phyloP scores from a whole-genome alignment of 2,888 invertebrate species.

The Cartodere bifasciata region DNA sequence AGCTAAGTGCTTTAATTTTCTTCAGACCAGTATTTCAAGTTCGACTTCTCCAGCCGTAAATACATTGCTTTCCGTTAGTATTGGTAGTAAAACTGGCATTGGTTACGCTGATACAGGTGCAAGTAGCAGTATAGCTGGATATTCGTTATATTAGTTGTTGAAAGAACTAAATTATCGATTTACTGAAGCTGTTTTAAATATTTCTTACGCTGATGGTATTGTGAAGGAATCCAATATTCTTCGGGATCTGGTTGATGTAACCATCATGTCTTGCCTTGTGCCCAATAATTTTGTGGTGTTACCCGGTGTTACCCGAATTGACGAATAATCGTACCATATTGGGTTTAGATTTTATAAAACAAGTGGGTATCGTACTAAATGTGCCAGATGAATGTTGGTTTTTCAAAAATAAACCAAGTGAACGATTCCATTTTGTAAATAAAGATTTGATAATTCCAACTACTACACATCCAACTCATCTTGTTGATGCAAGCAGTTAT shows the following conservation, averaged over 20 bases:
- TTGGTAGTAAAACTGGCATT: no score
- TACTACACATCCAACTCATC: no score
- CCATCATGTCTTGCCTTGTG: neutral
- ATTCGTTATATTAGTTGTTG: slow-evolving; percentile 3
- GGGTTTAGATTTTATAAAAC: slow-evolving; percentile 1
- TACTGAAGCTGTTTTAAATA: neutral
- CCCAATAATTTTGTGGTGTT: neutral
- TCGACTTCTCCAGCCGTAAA: no score
- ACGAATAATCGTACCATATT: slow-evolving; percentile 2
- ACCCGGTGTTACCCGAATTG: no score
- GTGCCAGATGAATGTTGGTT: neutral
- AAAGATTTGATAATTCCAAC: no score
- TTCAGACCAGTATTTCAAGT: no score
- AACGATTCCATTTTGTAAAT: no score
- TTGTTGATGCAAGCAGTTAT: no score
- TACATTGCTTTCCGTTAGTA: no score
- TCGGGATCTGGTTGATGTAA: neutral
- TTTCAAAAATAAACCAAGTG: neutral
- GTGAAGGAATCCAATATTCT: slow-evolving; percentile 1
- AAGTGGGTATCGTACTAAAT: slow-evolving; percentile 1
- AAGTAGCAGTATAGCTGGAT: no score
- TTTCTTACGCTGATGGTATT: slow-evolving; percentile 2
- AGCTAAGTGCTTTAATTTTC: no score
- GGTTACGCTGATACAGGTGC: no score
- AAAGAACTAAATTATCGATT: neutral